Evolutionary conservation across 2,797 vertebrate genomes (phyloP).

Genomic region (Ceryle rudis): DNA sequence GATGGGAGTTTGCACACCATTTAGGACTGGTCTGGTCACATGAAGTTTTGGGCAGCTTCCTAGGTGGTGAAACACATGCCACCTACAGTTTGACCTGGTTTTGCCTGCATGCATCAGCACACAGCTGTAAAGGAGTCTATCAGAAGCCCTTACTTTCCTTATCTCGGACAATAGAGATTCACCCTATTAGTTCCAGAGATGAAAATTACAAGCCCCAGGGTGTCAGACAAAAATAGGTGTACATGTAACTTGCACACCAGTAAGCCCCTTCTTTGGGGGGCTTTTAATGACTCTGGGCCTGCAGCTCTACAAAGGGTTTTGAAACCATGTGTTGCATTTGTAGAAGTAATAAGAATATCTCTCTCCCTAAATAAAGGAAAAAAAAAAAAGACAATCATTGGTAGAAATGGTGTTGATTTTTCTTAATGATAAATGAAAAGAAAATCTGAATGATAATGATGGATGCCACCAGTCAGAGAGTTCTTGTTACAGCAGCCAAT

Average conservation of each 20-base stretch:
- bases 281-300: not conserved
- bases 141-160: not conserved
- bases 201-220: not conserved
- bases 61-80: not conserved
- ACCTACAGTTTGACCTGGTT: not conserved
- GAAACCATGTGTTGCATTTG: not conserved
- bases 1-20: not conserved
- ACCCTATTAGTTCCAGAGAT: not conserved
- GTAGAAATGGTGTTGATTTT: constrained; percentile 69
- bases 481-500: constrained; percentile 59
- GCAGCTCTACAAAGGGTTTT: not conserved
- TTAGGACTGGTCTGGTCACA: not conserved
- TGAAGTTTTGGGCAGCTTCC: not conserved
- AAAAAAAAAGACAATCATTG: constrained; percentile 34
- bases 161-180: not conserved
- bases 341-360: not conserved
- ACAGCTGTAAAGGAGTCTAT: not conserved
- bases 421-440: constrained; percentile 72
- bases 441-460: constrained; percentile 49
- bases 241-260: accelerated
- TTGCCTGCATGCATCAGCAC: not conserved
- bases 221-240: not conserved
- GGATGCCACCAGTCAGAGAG: constrained; percentile 67
- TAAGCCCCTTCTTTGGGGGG: not conserved
- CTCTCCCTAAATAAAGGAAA: not conserved